Conservation (phyloP, 2,888 invertebrate species). For the Amorpha juglandis region DNA sequence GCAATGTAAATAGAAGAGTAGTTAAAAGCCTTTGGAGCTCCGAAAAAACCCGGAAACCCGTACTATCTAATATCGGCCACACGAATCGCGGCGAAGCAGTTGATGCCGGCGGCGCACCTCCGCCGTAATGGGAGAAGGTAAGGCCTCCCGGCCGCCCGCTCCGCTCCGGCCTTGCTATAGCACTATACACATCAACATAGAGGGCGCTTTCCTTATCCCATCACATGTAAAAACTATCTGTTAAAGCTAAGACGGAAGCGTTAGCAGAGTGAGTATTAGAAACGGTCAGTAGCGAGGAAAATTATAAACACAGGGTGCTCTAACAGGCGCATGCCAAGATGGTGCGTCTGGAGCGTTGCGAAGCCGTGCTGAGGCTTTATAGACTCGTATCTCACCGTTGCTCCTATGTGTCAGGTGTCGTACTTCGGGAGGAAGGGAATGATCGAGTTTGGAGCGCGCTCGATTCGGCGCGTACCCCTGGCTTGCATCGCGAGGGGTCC, state of each 20-base stretch:
- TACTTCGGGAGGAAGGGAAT: slow-evolving; percentile 66
- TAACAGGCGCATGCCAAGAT: slow-evolving; percentile 68
- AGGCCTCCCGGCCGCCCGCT: slow-evolving; percentile 83
- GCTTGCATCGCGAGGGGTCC: slow-evolving; percentile 46
- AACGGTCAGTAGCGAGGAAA: slow-evolving; percentile 76
- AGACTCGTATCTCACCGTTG: slow-evolving; percentile 82
- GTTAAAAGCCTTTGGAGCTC: slow-evolving; percentile 77
- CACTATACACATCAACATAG: slow-evolving; percentile 74
- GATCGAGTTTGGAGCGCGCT: slow-evolving; percentile 59
- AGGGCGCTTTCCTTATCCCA: slow-evolving; percentile 92
- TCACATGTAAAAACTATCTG: slow-evolving; percentile 80
- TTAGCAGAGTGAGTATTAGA: slow-evolving; percentile 72
- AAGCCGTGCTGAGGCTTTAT: slow-evolving; percentile 81
- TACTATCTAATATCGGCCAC: slow-evolving; percentile 69
- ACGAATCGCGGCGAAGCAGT: slow-evolving; percentile 77
- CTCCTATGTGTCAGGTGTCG: slow-evolving; percentile 75
- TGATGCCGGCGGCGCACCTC: slow-evolving; percentile 81
- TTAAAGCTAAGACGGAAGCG: slow-evolving; percentile 79
- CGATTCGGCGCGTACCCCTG: slow-evolving; percentile 59
- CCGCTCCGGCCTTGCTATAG: slow-evolving; percentile 73
- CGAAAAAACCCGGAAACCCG: slow-evolving; percentile 66
- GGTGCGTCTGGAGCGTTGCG: slow-evolving; percentile 78
- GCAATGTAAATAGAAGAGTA: slow-evolving; percentile 77
- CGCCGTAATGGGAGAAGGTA: slow-evolving; percentile 85
- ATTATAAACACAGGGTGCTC: slow-evolving; percentile 65